Evolutionary conservation across 2,797 vertebrate species (phyloP).

Genomic region (Anas bernieri): DNA sequence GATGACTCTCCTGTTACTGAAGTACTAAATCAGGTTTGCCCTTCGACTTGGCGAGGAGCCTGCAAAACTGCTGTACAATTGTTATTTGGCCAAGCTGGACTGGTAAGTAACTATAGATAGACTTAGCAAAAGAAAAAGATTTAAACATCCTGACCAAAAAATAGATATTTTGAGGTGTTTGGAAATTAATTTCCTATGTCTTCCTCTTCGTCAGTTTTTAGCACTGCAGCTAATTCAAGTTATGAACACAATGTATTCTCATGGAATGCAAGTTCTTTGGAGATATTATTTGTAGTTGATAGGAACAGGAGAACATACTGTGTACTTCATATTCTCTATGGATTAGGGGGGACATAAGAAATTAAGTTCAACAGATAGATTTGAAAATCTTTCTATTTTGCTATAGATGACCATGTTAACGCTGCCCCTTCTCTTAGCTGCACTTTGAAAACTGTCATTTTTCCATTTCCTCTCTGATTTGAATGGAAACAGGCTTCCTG

Average conservation of each 20-base stretch:
- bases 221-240: background rate
- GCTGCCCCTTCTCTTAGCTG: background rate
- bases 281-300: background rate
- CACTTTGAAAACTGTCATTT: background rate
- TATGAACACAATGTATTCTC: background rate
- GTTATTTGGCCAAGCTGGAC: conserved; percentile 95
- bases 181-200: background rate
- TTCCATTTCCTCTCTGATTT: background rate
- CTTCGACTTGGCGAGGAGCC: conserved; percentile 96
- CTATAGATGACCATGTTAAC: background rate
- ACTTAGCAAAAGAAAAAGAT: background rate
- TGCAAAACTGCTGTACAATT: conserved; percentile 98
- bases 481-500: conserved; percentile 5
- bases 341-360: background rate
- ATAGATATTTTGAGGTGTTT: background rate
- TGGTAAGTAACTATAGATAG: conserved; percentile 84
- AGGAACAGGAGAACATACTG: background rate
- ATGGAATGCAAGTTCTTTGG: background rate
- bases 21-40: conserved; percentile 97
- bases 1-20: conserved; percentile 94
- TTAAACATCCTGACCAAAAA: background rate
- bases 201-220: background rate
- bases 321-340: fast-evolving
- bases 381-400: background rate
- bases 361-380: background rate